These are phyloP conservation scores for Napeogenes sylphis DNA, from an alignment of 2,888 invertebrate genomes.

Conservation along the genomic window DNA sequence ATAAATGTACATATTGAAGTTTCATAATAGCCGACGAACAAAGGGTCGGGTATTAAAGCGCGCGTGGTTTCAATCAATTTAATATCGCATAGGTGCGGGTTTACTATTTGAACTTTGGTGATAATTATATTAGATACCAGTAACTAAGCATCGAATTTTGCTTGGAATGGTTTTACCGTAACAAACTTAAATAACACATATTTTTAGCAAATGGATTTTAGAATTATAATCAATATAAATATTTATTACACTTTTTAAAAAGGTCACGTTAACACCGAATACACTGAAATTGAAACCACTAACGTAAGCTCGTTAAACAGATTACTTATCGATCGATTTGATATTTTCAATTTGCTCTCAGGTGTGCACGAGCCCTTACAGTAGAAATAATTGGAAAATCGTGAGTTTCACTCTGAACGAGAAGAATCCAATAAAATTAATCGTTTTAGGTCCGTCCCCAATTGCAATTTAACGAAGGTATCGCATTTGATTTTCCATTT, in stretches of 20 bases:
- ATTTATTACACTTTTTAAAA: background rate
- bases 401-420: constrained; percentile 10
- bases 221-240: background rate
- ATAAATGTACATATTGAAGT: background rate
- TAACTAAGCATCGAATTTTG: no score
- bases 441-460: constrained; percentile 19
- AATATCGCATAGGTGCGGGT: constrained; percentile 12
- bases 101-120: constrained; percentile 31
- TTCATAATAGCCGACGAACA: background rate
- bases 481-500: constrained; percentile 16
- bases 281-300: background rate
- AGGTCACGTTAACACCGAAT: background rate
- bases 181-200: no score
- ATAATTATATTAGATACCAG: constrained; percentile 1
- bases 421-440: constrained; percentile 20
- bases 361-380: constrained; percentile 5
- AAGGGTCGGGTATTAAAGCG: constrained; percentile 2
- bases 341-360: constrained; percentile 11
- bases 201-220: no score
- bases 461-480: constrained; percentile 22
- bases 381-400: constrained; percentile 15
- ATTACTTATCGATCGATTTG: background rate
- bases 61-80: constrained; percentile 11
- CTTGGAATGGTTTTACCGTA: no score
- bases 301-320: background rate